Percentiles rank a stretch among this genome's conserved stretches.
phyloP scores from a whole-genome alignment of 2,113 vertebrate genomes.

The Hipposideros armiger region DNA sequence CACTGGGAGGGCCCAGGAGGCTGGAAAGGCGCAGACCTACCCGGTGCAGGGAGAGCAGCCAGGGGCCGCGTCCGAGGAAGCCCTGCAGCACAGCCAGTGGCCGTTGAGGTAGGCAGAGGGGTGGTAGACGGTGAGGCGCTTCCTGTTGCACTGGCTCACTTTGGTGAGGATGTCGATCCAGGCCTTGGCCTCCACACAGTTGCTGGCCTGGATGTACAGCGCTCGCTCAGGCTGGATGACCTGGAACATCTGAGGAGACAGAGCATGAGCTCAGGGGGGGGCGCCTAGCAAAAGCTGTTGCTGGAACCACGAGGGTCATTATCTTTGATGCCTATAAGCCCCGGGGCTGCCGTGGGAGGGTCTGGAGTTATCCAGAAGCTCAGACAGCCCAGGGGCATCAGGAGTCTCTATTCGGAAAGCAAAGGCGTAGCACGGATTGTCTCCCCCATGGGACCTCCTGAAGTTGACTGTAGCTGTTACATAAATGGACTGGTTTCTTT shows the following conservation, averaged over 20 bases:
- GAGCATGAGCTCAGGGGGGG: not conserved
- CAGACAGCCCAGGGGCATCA: not conserved
- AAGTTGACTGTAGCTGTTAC: not conserved
- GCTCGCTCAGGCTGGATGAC: constrained; percentile 98
- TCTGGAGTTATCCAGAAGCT: not conserved
- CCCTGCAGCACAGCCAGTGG: constrained; percentile 98
- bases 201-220: constrained; percentile 99
- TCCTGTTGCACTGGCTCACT: constrained; percentile 98
- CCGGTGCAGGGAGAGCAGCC: constrained; percentile 97
- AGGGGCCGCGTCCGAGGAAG: constrained; percentile 91
- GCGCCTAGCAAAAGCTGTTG: fast-evolving
- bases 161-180: constrained; percentile 99
- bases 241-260: constrained; percentile 95
- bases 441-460: not conserved
- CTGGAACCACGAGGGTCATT: fast-evolving
- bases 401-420: not conserved
- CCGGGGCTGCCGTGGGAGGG: not conserved
- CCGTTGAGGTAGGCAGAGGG: constrained; percentile 98
- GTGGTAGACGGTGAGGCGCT: constrained; percentile 96
- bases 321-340: not conserved
- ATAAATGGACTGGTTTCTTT: not conserved
- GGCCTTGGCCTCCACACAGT: constrained; percentile 98
- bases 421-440: fast-evolving
- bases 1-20: fast-evolving
- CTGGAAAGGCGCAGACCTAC: constrained; percentile 85